Base-by-base conservation (phyloP, 2,797 vertebrate species). In the Zalophus californianus region DNA sequence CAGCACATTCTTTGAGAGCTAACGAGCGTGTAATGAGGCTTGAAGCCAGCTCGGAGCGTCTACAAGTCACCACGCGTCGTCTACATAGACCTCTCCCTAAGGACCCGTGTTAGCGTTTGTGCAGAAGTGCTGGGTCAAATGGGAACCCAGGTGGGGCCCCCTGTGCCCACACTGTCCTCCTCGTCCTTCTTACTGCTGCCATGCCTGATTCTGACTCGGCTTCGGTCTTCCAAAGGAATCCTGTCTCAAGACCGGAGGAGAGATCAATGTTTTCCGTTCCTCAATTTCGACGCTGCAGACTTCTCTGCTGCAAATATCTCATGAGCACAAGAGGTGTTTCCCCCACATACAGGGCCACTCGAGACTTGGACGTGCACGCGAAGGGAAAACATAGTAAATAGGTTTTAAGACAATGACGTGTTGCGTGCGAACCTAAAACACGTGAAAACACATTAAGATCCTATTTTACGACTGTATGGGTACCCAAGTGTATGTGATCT, bases 21-120 rank as follows among this genome's bases (percentile, higher is more conserved):
- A 27, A 50, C 6, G 18, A 29, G 13, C 2, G 1, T 2, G 3
- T 16, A 1, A 32, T 0, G 16, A 50, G 14, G 15, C 2, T 7
- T 12, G 29, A 15, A n/a, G 16, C 1, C 5, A 4, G 32, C 27
- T 15, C 18, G 23, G 5, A 9, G 20, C 35, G 1, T 52, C 6
- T 8, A 20, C 10, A 2, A 38, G 32, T 13, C 25, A 38, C 6
- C 0, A 6, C 11, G n/a, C n/a, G 7, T 8, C 14, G 11, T 83
- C 48, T 3, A 6, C 8, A 2, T 13, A 7, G 3, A 7, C 16
- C 7, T 29, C 35, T 14, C 3, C 35, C 18, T 16, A 7, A 44
- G 41, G 23, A 73, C 38, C 72, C 6, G 4, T 1, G 13, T 0
- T 44, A 14, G 25, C 13, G 7, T 44, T 41, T 29, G 25, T 9